Conservation (phyloP, 1,140 invertebrate genomes). For the Drosophila asahinai region DNA sequence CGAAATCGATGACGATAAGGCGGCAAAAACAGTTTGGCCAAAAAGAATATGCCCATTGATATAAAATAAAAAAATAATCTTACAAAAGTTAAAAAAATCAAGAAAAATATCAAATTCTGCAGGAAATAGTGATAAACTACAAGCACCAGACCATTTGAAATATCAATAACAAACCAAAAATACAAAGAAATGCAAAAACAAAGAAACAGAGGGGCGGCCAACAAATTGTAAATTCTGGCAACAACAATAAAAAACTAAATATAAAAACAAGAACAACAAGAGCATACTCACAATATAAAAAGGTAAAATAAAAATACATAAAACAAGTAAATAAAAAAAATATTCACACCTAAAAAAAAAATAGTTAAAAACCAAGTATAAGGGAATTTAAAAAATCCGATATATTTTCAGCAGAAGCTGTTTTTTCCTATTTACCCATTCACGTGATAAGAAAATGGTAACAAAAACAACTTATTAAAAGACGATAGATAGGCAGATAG, state of each 20-base stretch:
- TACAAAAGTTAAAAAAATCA: not conserved
- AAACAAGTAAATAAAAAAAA: constrained; percentile 4
- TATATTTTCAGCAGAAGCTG: constrained; percentile 30
- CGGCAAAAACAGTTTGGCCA: constrained; percentile 35
- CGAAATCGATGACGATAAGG: constrained; percentile 48
- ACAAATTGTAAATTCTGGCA: not conserved
- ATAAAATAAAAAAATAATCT: not conserved
- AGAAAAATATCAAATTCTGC: not conserved
- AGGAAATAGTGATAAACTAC: not conserved
- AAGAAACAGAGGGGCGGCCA: constrained; percentile 37
- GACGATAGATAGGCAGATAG: constrained; percentile 37
- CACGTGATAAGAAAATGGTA: constrained; percentile 64
- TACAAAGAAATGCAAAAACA: not conserved
- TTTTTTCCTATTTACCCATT: constrained; percentile 38
- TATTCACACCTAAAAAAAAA: constrained; percentile 36
- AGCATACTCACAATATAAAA: not conserved
- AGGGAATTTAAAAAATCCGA: constrained; percentile 33
- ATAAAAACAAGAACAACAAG: constrained; percentile 35
- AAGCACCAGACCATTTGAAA: not conserved
- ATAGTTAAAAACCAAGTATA: constrained; percentile 38
- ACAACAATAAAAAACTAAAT: not conserved
- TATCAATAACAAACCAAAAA: constrained; percentile 10
- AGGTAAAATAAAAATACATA: not conserved
- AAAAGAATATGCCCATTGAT: constrained; percentile 19
- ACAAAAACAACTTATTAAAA: constrained; percentile 22